Evolutionary conservation across 2,888 invertebrate genomes (phyloP).

Genomic region (Thereva nobilitata): DNA sequence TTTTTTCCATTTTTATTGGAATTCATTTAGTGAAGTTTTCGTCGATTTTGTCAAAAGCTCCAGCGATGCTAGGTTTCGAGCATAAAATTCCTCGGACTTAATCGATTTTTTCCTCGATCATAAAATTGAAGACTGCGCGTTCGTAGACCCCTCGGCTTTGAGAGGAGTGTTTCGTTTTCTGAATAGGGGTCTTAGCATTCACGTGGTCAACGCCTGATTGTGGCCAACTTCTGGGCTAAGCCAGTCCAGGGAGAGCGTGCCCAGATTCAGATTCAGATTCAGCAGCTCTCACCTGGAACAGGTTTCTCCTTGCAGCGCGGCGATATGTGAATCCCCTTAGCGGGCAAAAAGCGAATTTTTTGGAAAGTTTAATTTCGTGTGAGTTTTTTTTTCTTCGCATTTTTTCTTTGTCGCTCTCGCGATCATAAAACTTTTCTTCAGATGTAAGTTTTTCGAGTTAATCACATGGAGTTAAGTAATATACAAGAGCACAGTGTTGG

Average conservation of each 20-base stretch:
- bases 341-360: constrained; percentile 6
- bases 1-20: no score
- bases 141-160: constrained; percentile 5
- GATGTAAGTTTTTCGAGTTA: no score
- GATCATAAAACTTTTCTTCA: background rate
- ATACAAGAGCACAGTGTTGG: no score
- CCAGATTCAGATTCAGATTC: constrained; percentile 1
- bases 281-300: constrained; percentile 19
- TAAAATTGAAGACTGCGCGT: background rate
- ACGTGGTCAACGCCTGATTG: constrained; percentile 17
- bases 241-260: background rate
- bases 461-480: no score
- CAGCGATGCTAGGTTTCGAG: no score
- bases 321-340: background rate
- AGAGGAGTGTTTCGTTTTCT: background rate
- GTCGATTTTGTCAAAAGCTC: no score
- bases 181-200: constrained; percentile 4
- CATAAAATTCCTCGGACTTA: background rate
- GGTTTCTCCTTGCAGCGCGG: constrained; percentile 17
- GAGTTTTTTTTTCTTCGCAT: constrained; percentile 1
- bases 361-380: constrained; percentile 17
- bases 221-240: constrained; percentile 6
- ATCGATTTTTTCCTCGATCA: background rate
- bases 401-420: constrained; percentile 11
- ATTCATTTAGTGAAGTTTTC: no score